phyloP scores from a whole-genome alignment of 2,113 vertebrate genomes.

The Puffinus mauretanicus region DNA sequence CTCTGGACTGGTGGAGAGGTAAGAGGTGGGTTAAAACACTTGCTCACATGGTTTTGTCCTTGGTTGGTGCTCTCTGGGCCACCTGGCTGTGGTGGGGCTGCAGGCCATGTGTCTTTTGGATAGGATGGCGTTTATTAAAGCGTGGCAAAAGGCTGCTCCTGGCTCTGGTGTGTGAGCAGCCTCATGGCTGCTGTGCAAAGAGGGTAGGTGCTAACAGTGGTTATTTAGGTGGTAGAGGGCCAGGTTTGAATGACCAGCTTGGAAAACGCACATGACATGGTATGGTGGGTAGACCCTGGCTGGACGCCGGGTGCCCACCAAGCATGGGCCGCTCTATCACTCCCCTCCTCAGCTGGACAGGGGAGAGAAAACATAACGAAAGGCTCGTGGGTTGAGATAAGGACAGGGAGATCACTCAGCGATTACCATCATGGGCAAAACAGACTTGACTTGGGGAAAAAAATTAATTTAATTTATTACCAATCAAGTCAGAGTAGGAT shows the following conservation, averaged over 20 bases:
- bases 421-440: not conserved
- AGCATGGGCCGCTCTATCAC: not conserved
- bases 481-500: not conserved
- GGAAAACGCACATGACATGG: not conserved
- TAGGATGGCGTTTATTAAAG: not conserved
- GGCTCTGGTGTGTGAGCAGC: not conserved
- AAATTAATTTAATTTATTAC: not conserved
- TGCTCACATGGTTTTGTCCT: not conserved
- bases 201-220: not conserved
- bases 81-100: not conserved
- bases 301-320: not conserved
- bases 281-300: not conserved
- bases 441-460: not conserved
- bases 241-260: not conserved
- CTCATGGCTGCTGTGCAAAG: not conserved
- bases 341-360: not conserved
- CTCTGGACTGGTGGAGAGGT: constrained; percentile 29
- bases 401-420: not conserved
- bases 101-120: not conserved
- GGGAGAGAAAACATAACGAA: not conserved
- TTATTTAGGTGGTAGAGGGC: not conserved
- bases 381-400: not conserved
- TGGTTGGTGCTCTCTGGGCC: not conserved
- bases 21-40: not conserved
- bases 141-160: not conserved